A percentile compares a stretch with the other conserved stretches of the same genome.
Evolutionary conservation across 2,113 vertebrate species (phyloP).

Genomic region (Dolichallabes microphthalmus): DNA sequence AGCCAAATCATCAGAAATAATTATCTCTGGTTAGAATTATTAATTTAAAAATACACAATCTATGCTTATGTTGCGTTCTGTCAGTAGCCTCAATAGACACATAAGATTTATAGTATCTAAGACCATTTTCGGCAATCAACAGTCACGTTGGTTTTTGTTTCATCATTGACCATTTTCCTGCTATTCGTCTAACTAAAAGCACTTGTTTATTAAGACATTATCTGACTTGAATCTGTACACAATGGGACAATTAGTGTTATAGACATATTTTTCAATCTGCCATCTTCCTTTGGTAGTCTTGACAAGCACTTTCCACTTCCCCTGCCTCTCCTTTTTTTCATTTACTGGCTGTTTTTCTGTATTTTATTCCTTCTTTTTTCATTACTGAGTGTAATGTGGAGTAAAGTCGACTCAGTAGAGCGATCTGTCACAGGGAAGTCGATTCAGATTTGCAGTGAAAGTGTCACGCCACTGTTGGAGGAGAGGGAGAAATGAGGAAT

Average conservation of each 20-base stretch:
- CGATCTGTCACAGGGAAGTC: slow-evolving; percentile 30
- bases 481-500: background rate
- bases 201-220: background rate
- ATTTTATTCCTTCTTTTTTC: slow-evolving; percentile 57
- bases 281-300: slow-evolving; percentile 7
- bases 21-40: background rate
- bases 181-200: background rate
- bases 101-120: background rate
- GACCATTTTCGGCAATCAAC: background rate
- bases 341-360: slow-evolving; percentile 8
- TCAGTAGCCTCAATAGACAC: background rate
- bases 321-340: background rate
- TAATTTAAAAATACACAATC: background rate
- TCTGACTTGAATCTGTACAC: background rate
- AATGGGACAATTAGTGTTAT: background rate
- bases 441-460: slow-evolving; percentile 21
- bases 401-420: slow-evolving; percentile 2
- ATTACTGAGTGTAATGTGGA: slow-evolving; percentile 32
- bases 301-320: slow-evolving; percentile 15
- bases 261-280: slow-evolving; percentile 7
- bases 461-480: background rate
- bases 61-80: background rate
- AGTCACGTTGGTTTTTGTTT: background rate
- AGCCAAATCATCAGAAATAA: background rate
- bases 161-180: background rate